phyloP scores from a whole-genome alignment of 2,113 vertebrate genomes.

The Lycaon pictus region DNA sequence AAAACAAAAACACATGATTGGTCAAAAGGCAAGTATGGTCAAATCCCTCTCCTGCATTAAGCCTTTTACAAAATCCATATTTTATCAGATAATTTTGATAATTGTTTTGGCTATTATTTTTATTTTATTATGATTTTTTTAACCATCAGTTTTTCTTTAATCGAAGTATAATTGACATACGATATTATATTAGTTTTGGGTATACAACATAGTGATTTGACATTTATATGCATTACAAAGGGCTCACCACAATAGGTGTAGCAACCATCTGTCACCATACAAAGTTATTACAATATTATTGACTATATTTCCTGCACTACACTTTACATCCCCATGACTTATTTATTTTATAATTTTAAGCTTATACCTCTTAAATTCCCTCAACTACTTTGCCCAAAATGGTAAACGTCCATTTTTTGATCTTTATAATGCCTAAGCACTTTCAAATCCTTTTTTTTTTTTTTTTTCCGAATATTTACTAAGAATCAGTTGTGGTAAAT shows the following conservation, averaged over 20 bases:
- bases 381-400: not conserved
- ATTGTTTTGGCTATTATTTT: not conserved
- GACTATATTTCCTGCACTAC: not conserved
- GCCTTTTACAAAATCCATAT: not conserved
- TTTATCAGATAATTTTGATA: not conserved
- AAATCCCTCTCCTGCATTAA: not conserved
- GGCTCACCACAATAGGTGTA: not conserved
- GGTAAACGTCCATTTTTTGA: not conserved
- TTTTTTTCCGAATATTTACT: not conserved
- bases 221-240: not conserved
- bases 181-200: not conserved
- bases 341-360: not conserved
- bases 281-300: not conserved
- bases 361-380: not conserved
- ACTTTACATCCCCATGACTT: not conserved
- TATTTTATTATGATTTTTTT: not conserved
- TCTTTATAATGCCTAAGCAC: not conserved
- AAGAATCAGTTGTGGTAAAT: not conserved
- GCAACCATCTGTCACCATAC: not conserved
- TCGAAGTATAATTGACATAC: not conserved
- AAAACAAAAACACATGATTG: not conserved
- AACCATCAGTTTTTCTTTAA: not conserved
- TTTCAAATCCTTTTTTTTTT: conserved; percentile 33
- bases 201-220: not conserved
- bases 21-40: not conserved